phyloP scores from a whole-genome alignment of 2,888 invertebrate species.

The Odontocerum albicorne region DNA sequence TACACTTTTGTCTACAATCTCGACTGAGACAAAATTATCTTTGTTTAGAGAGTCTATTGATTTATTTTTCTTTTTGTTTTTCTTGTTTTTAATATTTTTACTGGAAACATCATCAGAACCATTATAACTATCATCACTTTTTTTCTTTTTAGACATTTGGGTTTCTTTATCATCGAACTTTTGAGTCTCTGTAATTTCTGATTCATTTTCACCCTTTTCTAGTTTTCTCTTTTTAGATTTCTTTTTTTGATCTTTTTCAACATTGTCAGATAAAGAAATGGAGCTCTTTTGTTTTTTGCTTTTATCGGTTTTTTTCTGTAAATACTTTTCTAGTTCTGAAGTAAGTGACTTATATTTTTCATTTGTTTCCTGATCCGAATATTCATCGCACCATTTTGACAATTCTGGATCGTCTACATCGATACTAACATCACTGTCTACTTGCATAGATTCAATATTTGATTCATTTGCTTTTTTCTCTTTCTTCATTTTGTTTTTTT shows the following conservation, averaged over 20 bases:
- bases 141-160: too few species aligned
- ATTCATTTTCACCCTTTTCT: slow-evolving; percentile 22
- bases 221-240: slow-evolving; percentile 35
- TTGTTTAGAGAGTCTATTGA: slow-evolving; percentile 12
- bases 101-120: not conserved
- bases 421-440: slow-evolving; percentile 24
- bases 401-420: slow-evolving; percentile 41
- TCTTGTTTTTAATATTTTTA: not conserved
- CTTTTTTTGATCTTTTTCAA: slow-evolving; percentile 36
- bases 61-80: slow-evolving; percentile 7
- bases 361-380: slow-evolving; percentile 27
- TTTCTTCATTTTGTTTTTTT: slow-evolving; percentile 19
- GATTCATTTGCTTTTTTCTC: slow-evolving; percentile 6
- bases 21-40: too few species aligned
- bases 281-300: too few species aligned
- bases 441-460: slow-evolving; percentile 18
- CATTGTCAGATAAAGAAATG: slow-evolving; percentile 6
- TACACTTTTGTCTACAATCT: slow-evolving; percentile 3
- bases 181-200: slow-evolving; percentile 18
- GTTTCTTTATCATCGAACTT: too few species aligned
- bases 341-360: slow-evolving; percentile 26
- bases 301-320: slow-evolving; percentile 36
- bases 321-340: slow-evolving; percentile 28
- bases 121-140: slow-evolving; percentile 5
- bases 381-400: slow-evolving; percentile 36